Conservation (phyloP, 2,797 vertebrate species). For the Tangara arthus region DNA sequence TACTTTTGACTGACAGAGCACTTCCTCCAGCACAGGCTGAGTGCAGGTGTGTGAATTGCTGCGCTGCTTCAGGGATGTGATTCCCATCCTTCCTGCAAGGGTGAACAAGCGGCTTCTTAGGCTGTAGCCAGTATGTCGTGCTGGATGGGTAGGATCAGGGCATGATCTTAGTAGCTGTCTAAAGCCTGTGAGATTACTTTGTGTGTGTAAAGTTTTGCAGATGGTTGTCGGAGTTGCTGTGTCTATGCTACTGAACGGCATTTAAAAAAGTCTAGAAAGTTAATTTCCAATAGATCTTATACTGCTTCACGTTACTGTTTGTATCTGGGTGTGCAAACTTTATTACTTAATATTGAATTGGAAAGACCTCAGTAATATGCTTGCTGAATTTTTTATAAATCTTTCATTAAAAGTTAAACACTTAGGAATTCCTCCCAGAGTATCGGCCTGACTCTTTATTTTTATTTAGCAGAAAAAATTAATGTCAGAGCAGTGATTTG, state of each 20-base stretch:
- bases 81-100: background rate
- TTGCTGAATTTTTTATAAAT: constrained; percentile 23
- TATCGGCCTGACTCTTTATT: background rate
- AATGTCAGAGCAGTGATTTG: background rate
- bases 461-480: background rate
- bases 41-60: background rate
- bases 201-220: background rate
- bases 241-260: background rate
- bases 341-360: constrained; percentile 4
- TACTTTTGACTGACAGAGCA: background rate
- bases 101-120: background rate
- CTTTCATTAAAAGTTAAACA: constrained; percentile 15
- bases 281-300: background rate
- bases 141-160: background rate
- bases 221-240: background rate
- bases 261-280: background rate
- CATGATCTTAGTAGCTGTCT: background rate
- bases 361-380: background rate
- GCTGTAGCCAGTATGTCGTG: background rate
- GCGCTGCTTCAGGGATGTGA: background rate
- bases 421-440: background rate
- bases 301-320: background rate
- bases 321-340: background rate
- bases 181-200: background rate
- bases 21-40: background rate